Base-by-base conservation (phyloP, 2,113 vertebrate species). In the Engystomops pustulosus region DNA sequence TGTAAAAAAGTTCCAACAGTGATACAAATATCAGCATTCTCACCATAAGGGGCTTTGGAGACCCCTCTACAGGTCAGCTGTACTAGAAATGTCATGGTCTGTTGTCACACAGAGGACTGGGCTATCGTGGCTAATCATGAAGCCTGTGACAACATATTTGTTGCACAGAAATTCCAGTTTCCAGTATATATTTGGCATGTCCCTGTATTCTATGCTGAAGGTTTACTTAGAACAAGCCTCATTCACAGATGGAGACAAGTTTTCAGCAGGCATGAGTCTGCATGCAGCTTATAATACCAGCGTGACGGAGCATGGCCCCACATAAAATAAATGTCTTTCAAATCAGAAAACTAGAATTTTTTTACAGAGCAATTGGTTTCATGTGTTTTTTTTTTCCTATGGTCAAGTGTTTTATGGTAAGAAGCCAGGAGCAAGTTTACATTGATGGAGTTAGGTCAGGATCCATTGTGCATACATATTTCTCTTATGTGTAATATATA, bases 361-460 rank as follows among this genome's bases (percentile, higher is more conserved):
- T 92, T 87, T 89, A 88, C 91, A 77, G 88, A 86, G 90, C 90
- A 94, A 94, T 92, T 92, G 87, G 88, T 93, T 92, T 91, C 89
- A 86, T 93, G 88, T 92, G 92, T 87, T 90, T 92, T 27, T 87
- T 90, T 92, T 27, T 93, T 90, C 87, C 90, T 67, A 9, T 36
- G 90, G 89, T 87, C 79, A 87, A 89, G 87, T 87, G 79, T 85
- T 85, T 80, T 27, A 80, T 86, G 87, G 85, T 88, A 88, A 90
- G 87, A 89, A 91, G 30, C 62, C 55, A 80, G 86, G 86, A 86
- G 90, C 90, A 86, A 92, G 91, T 92, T 92, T 92, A 89, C 88
- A 87, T 80, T 88, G 85, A 81, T 87, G 87, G 89, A 72, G 87
- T 85, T 85, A 9, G 86, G 88, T 89, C 87, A 86, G 79, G 87